Conservation (phyloP, 2,888 invertebrate species). For the Ceramica pisi region DNA sequence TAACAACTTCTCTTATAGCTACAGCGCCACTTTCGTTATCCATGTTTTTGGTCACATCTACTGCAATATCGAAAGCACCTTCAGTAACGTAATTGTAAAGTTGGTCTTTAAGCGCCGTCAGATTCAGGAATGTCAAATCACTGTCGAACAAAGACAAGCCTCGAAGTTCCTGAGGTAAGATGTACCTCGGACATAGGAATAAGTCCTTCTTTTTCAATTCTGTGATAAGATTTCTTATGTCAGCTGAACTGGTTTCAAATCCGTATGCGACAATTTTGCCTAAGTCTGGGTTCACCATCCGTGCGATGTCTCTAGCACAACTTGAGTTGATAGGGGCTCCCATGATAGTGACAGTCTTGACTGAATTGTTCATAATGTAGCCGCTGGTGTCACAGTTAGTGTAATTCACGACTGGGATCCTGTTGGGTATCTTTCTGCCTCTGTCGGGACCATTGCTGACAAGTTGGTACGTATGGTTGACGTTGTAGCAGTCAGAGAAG, state of each 20-base stretch:
- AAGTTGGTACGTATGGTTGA: slow-evolving; percentile 73
- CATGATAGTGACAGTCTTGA: slow-evolving; percentile 72
- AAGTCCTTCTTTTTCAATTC: slow-evolving; percentile 63
- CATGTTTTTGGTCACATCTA: slow-evolving; percentile 63
- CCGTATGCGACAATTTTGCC: slow-evolving; percentile 73
- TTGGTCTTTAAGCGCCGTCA: slow-evolving; percentile 55
- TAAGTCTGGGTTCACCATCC: slow-evolving; percentile 70
- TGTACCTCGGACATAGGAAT: slow-evolving; percentile 62
- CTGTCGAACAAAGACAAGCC: slow-evolving; percentile 67
- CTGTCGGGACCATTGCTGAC: slow-evolving; percentile 74
- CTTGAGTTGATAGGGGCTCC: slow-evolving; percentile 74
- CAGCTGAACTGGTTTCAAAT: slow-evolving; percentile 60
- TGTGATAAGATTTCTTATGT: slow-evolving; percentile 66
- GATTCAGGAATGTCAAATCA: slow-evolving; percentile 67
- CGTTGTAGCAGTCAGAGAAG: slow-evolving; percentile 73
- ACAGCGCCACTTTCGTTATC: slow-evolving; percentile 41
- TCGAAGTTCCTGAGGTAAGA: slow-evolving; percentile 58
- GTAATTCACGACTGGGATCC: slow-evolving; percentile 72
- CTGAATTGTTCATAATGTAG: slow-evolving; percentile 73
- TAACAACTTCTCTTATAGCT: slow-evolving; percentile 58
- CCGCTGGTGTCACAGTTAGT: slow-evolving; percentile 71
- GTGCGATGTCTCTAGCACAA: slow-evolving; percentile 73
- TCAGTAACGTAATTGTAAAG: slow-evolving; percentile 61
- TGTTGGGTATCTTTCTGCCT: slow-evolving; percentile 74
- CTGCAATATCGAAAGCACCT: slow-evolving; percentile 64